Conservation (phyloP, 2,113 vertebrate species). For the Perognathus longimembris region DNA sequence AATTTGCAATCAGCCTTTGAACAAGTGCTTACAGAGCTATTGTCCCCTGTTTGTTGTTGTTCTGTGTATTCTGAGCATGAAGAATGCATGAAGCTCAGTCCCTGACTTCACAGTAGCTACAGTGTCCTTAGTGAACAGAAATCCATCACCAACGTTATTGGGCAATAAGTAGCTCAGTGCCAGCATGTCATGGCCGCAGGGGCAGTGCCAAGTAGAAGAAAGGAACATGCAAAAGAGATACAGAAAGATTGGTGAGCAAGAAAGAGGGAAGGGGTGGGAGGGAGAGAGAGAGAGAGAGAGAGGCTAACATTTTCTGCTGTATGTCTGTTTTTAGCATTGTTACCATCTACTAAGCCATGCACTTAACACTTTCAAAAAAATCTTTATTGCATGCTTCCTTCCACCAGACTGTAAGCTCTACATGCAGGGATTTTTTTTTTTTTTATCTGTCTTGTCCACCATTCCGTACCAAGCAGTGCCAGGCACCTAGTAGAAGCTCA, state of each 20-base stretch:
- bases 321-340: background rate
- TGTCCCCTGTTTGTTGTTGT: background rate
- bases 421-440: background rate
- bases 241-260: background rate
- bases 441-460: background rate
- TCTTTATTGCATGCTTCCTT: background rate
- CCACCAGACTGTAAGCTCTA: background rate
- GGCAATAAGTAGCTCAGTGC: background rate
- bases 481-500: background rate
- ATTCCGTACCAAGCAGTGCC: background rate
- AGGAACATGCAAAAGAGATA: background rate
- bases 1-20: background rate
- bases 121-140: constrained; percentile 29
- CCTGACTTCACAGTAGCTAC: background rate
- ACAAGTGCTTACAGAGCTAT: background rate
- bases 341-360: background rate
- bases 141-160: constrained; percentile 2
- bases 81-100: background rate
- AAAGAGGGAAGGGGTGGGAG: background rate
- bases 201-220: background rate
- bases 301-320: background rate
- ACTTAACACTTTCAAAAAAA: background rate
- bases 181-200: background rate
- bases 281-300: background rate
- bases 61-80: background rate